Base-by-base conservation (phyloP, 2,113 vertebrate genomes). In the Tiliqua scincoides region DNA sequence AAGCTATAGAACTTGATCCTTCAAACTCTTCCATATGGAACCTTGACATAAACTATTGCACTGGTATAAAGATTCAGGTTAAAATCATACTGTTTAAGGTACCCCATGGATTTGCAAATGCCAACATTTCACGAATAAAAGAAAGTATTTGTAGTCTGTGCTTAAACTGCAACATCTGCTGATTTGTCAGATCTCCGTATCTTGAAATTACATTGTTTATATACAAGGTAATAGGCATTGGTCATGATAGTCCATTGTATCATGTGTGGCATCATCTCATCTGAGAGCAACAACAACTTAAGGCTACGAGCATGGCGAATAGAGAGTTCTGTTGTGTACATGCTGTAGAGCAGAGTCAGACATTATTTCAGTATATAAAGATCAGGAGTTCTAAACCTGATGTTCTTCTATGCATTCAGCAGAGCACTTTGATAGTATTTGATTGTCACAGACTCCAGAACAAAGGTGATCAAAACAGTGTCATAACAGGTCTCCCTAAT, bases 11-110 rank as follows among this genome's bases (percentile, higher is more conserved):
- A 92, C 61, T 3, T 48, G 30, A 8, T 48, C 68, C 73, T 84
- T 15, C 76, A 91, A 79, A 86, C 87, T 71, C 32, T 92, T 93
- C 79, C 89, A 65, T 79, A 87, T 32, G 68, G 84, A 87, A 79
- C 25, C 59, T 80, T 80, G 68, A 86, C 77, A 52, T 61, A 54
- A 86, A 80, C 84, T 79, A 89, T 89, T 62, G 77, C 63, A 85
- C 15, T 74, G 54, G 74, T 54, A 76, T n/a, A 84, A 65, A 84
- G 59, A 79, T 62, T 57, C 40, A 71, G 52, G 43, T 59, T 32
- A 79, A 85, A 86, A n/a, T 83, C 72, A 76, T 67, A 71, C 25
- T 15, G 89, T 85, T 77, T 8, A 32, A 70, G 40, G 79, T 67
- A 71, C 32, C 70, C 61, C 77, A 63, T 12, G 82, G 65, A 79